Base-by-base conservation (phyloP, 2,113 vertebrate species). In the Porphyrio hochstetteri region DNA sequence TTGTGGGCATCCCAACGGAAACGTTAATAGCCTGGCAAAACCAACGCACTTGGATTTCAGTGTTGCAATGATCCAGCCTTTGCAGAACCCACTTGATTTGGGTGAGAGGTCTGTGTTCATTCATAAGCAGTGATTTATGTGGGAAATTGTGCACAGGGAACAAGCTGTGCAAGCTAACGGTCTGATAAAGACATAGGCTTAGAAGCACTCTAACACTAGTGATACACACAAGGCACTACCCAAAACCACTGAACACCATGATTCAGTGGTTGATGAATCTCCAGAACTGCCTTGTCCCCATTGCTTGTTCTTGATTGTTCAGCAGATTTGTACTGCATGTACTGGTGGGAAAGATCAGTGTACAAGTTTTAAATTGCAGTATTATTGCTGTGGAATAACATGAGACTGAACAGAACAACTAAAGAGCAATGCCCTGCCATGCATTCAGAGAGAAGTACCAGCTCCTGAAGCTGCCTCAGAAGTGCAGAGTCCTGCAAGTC, bases 381-480 rank as follows among this genome's bases (percentile, higher is more conserved):
- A 76, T 86, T 74, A 68, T 27, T 88, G 57, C 48, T 68, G 44
- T 31, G 44, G 52, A 68, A 79, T 72, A 76, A 60, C 59, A 2
- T 2, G 1, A 65, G 31, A n/a, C 21, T 52, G 71, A 96, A 36
- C 11, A 38, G 63, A 76, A 56, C 31, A 86, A 46, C 72, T 40
- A 7, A 83, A 92, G 69, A 87, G 16, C 3, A 1, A 16, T 0
- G 0, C 40, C 10, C 11, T 70, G 36, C 56, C 11, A 5, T 10
- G 53, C 15, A 29, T 29, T 53, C 24, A 3, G 5, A 67, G 48
- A 55, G 35, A 74, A 9, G 10, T 36, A 33, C 23, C 77, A 69
- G 63, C 67, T 79, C 28, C 71, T 27, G 35, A 67, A 40, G 27
- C 13, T 17, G 24, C 36, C 56, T 69, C 60, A 42, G 44, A 11